Evolutionary conservation across 2,888 invertebrate species (phyloP), one percentile per base, ranked within the genome.

Genomic region (Polylopha cassiicola): DNA sequence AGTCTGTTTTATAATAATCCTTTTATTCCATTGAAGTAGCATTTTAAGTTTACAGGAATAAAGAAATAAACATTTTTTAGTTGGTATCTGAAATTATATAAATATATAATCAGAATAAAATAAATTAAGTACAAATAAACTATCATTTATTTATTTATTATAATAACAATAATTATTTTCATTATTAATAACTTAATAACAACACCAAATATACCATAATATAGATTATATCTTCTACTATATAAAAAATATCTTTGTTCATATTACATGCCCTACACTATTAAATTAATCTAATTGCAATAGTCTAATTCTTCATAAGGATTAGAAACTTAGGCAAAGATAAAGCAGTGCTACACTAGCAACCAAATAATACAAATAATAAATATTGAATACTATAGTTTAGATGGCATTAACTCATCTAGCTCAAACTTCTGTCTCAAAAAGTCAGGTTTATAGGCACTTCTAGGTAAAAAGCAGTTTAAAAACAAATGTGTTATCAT

Each of bases 401-500:
- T 79, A 11, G 77, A 62, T 14, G 72, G 67, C 63, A 74, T 48
- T 17, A 82, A 55, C 18, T 85, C 78, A 29, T 65, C 50, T 2
- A 77, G 15, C 6, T 47, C 37, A 58, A 55, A 78, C 21, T 52
- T 46, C 53, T 64, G 73, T 24, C 54, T 69, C 39, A 58, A 45
- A 57, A 79, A 78, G 30, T 79, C 68, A 15, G 59, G 55, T 29
- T 58, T 50, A 44, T 79, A 81, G 6, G 62, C 32, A 32, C 63
- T 58, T 43, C 56, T 54, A 4, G 80, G 72, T 28, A 82, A 43
- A 45, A 84, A 71, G 43, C 64, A 60, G 33, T 67, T 57, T 9
- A 85, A 53, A 55, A 92, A 90, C 22, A 90, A 64, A 61, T 94
- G 90, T 1, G 95, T 95, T 14, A 95, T 88, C 22, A 90, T 77